Evolutionary conservation across 2,888 invertebrate genomes (phyloP), one percentile per base, ranked within the genome.

Genomic region (Dione vanillae): DNA sequence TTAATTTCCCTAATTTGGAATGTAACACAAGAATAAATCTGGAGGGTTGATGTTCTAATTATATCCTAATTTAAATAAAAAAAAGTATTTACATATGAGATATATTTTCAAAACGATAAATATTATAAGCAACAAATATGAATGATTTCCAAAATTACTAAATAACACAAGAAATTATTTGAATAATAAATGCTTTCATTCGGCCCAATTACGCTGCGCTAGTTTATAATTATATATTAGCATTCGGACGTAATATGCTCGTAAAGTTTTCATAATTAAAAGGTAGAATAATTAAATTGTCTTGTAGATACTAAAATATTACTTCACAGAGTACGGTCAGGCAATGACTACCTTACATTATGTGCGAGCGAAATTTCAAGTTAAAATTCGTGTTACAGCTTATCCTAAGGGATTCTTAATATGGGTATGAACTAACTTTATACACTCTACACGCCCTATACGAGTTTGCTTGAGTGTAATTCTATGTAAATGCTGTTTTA

Each of bases 371-470:
- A 61, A 61, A 61, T 61, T 61, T 61, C 2, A 61, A 61, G 27
- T 61, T 35, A 43, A 35, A 45, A 61, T 27, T 61, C 27, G 45
- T 61, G 43, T 45, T 12, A 61, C 35, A 61, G 61, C 27, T 61
- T 43, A 61, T 61, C 61, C 61, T 45, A 43, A 43, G 45, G 61
- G 61, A 56, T 56, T 11, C 16, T 16, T 61, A 45, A 61, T 61
- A 61, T 11, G 16, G 61, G 61, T 14, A 20, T 11, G 14, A 40
- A 27, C 2, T 43, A 45, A 45, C 61, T 61, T 61, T 61, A 45
- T 41, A 35, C 8, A 37, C 37, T 52, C 27, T 56, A 61, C 61
- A 41, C 27, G 27, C 61, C 27, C 61, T 43, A 9, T 45, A 27
- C 16, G 45, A 61, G 43, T 27, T n/a, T 11, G 61, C 27, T 45